Percentiles rank a stretch among this genome's conserved stretches.
Evolutionary conservation across 2,113 vertebrate genomes (phyloP).

Genomic region (Amphilophus citrinellus): DNA sequence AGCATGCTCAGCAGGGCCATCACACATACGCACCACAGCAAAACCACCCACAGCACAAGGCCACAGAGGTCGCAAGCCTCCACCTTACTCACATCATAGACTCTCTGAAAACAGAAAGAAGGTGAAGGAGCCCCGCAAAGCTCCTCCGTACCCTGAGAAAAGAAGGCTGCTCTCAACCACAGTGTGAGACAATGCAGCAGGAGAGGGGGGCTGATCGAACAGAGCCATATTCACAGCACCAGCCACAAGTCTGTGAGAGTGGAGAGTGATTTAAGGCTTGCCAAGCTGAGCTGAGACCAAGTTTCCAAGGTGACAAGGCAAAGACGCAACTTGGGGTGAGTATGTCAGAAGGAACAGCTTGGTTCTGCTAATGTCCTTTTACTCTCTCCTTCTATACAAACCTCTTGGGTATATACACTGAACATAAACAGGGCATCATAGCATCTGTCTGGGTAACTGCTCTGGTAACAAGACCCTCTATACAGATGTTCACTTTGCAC

Average conservation of each 20-base stretch:
- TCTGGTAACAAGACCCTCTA: conserved; percentile 63
- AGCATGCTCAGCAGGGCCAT: conserved; percentile 33
- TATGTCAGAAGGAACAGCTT: conserved; percentile 60
- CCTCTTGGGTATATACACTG: conserved; percentile 34
- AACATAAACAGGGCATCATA: conserved; percentile 49
- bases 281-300: conserved; percentile 65
- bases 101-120: conserved; percentile 55
- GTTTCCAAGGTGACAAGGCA: conserved; percentile 74
- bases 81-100: conserved; percentile 76
- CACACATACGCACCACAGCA: conserved; percentile 7
- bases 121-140: conserved; percentile 70
- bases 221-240: conserved; percentile 60
- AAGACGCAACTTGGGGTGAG: conserved; percentile 71
- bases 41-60: conserved; percentile 31
- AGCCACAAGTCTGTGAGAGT: conserved; percentile 40
- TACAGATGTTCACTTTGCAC: conserved; percentile 63
- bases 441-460: conserved; percentile 65
- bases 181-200: conserved; percentile 77
- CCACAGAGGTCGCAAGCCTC: conserved; percentile 75
- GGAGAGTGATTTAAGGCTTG: conserved; percentile 63
- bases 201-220: conserved; percentile 54
- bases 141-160: conserved; percentile 79
- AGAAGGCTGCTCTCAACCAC: conserved; percentile 82
- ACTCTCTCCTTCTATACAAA: conserved; percentile 18
- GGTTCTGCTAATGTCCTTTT: conserved; percentile 30